Base-by-base conservation (phyloP, 2,113 vertebrate genomes). In the Neoarius graeffei region DNA sequence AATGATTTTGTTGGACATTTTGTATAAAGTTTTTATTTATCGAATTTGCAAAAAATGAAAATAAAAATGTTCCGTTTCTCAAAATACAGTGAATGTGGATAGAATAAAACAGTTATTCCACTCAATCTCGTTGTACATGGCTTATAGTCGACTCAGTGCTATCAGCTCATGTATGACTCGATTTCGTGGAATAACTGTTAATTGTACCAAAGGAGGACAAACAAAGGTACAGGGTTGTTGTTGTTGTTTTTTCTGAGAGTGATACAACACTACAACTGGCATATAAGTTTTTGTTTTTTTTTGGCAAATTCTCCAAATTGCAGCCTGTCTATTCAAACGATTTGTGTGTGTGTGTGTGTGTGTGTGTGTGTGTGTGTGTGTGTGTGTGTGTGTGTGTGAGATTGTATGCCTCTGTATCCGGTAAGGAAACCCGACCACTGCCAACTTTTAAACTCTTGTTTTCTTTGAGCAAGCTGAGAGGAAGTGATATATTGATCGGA, bases 401-500 rank as follows among this genome's bases (percentile, higher is more conserved):
- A 48, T 67, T 87, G 88, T 82, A 79, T 86, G 66, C 30, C 17
- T 84, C 69, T 77, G 67, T 86, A 48, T 89, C 90, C 82, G 77
- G 90, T 86, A 89, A 89, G 90, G 30, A 86, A 87, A 86, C 50
- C 85, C 56, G 27, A 85, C 88, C 86, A 87, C 79, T 74, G 42
- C 60, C 62, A 60, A 85, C 77, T 87, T 84, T 87, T 83, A 83
- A 89, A 89, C 85, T 87, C 85, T 83, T 85, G 69, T 87, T 90
- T 90, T 85, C 86, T 80, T 86, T n/a, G 48, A 59, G 85, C 88
- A 56, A 86, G 88, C 87, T 89, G 69, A 84, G 83, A 90, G 89
- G 90, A 90, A 91, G 90, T 89, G 87, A 90, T 89, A 80, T 89
- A 91, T 91, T 77, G 90, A 91, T 91, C 74, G 59, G 30, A 81